These are phyloP conservation scores for Solea solea DNA, from an alignment of 2,113 vertebrate genomes.

Conservation along the genomic window DNA sequence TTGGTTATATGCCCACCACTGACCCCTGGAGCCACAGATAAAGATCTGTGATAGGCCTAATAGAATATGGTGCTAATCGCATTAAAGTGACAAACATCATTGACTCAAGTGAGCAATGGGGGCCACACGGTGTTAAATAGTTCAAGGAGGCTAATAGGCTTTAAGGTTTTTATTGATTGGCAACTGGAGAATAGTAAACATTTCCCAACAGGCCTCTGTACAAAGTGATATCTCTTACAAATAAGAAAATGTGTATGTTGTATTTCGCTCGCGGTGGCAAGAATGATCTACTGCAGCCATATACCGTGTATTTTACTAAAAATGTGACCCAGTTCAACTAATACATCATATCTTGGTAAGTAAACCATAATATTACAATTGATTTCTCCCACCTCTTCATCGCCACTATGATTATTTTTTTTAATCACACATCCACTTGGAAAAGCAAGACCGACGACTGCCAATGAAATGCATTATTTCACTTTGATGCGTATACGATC, in stretches of 20 bases:
- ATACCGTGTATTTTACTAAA: slow-evolving; percentile 6
- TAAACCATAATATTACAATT: slow-evolving; percentile 12
- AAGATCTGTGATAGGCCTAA: slow-evolving; percentile 53
- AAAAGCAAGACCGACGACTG: not conserved
- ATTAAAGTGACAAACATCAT: slow-evolving; percentile 78
- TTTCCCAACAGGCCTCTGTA: slow-evolving; percentile 56
- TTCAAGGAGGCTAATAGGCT: slow-evolving; percentile 76
- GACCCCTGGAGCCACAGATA: slow-evolving; percentile 38
- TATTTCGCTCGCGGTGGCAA: slow-evolving; percentile 19
- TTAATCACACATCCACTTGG: slow-evolving; percentile 37
- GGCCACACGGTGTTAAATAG: slow-evolving; percentile 73
- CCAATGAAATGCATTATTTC: slow-evolving; percentile 30
- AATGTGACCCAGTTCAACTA: not conserved
- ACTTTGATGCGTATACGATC: slow-evolving; percentile 65
- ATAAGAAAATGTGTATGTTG: slow-evolving; percentile 20
- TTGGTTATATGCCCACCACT: slow-evolving; percentile 22
- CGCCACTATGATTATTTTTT: slow-evolving; percentile 6
- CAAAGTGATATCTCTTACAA: slow-evolving; percentile 27
- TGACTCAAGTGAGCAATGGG: slow-evolving; percentile 67
- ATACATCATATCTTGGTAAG: slow-evolving; percentile 6
- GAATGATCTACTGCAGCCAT: slow-evolving; percentile 11
- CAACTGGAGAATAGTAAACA: slow-evolving; percentile 64
- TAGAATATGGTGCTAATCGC: slow-evolving; percentile 70
- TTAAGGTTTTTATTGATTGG: slow-evolving; percentile 74
- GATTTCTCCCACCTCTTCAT: slow-evolving; percentile 14